A percentile compares a stretch with the other conserved stretches of the same genome.
phyloP scores from a whole-genome alignment of 2,888 invertebrate genomes.

The Rutpela maculata region DNA sequence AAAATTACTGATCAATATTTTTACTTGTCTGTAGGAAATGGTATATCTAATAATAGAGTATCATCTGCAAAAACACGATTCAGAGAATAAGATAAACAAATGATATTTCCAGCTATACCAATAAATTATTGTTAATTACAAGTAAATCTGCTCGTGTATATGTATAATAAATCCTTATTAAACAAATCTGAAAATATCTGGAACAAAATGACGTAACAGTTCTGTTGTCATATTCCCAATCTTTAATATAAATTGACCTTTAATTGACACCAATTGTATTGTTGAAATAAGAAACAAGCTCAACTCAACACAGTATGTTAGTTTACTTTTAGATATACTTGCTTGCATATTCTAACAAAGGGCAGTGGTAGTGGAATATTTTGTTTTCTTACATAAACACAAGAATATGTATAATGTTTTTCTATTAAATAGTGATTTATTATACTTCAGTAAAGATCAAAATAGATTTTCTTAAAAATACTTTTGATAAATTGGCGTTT shows the following conservation, averaged over 20 bases:
- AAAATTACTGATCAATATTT: not conserved
- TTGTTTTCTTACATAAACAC: not conserved
- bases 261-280: constrained; percentile 72
- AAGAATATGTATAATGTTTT: too few relatives aligned
- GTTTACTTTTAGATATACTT: constrained; percentile 8
- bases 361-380: not conserved
- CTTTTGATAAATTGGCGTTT: too few relatives aligned
- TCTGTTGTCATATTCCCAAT: constrained; percentile 68
- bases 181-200: constrained; percentile 69
- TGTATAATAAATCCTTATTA: constrained; percentile 57
- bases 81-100: constrained; percentile 1
- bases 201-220: constrained; percentile 68
- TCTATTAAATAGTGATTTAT: too few relatives aligned
- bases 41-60: not conserved
- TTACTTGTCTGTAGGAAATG: not conserved
- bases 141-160: constrained; percentile 37
- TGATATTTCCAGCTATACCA: constrained; percentile 18
- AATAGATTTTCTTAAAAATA: too few relatives aligned
- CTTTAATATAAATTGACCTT: constrained; percentile 72
- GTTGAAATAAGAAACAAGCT: constrained; percentile 66
- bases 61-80: not conserved
- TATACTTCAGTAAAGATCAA: too few relatives aligned
- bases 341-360: not conserved
- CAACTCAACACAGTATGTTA: not conserved
- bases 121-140: constrained; percentile 28